These are phyloP conservation scores for Brachyistius frenatus DNA, from an alignment of 2,113 vertebrate genomes.

Conservation along the genomic window DNA sequence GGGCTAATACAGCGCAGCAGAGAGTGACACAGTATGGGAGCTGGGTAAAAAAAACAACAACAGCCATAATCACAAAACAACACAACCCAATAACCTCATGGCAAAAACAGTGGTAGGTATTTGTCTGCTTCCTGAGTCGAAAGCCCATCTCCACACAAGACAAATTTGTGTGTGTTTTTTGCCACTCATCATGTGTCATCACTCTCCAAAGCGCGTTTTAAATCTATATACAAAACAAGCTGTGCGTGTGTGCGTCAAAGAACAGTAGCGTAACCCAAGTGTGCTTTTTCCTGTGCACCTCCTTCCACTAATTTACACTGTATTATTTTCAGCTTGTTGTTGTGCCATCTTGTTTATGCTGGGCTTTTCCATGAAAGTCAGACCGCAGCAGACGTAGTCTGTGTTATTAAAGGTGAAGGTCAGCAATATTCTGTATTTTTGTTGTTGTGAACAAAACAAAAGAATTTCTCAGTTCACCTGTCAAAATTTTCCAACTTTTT, in stretches of 20 bases:
- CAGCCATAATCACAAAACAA: constrained; percentile 22
- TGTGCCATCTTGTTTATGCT: neutral
- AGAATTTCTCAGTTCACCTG: neutral
- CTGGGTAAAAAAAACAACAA: neutral
- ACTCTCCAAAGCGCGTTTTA: neutral
- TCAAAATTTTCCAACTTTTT: neutral
- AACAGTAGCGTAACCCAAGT: neutral
- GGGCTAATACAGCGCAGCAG: constrained; percentile 24
- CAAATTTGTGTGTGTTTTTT: neutral
- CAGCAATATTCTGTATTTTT: neutral
- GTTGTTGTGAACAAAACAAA: neutral
- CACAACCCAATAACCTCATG: constrained; percentile 11
- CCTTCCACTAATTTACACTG: constrained; percentile 4
- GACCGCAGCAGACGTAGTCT: neutral
- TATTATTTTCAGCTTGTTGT: neutral
- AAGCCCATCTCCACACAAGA: neutral
- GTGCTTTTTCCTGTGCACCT: neutral
- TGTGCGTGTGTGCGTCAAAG: neutral
- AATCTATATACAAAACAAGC: neutral
- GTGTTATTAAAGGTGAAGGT: constrained; percentile 23
- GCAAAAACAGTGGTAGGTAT: neutral
- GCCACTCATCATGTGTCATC: neutral
- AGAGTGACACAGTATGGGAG: constrained; percentile 44
- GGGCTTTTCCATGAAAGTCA: constrained; percentile 1
- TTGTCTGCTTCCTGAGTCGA: neutral